These are phyloP conservation scores for Emydoidea blandingii DNA, from an alignment of 2,797 vertebrate species.

Conservation along the genomic window DNA sequence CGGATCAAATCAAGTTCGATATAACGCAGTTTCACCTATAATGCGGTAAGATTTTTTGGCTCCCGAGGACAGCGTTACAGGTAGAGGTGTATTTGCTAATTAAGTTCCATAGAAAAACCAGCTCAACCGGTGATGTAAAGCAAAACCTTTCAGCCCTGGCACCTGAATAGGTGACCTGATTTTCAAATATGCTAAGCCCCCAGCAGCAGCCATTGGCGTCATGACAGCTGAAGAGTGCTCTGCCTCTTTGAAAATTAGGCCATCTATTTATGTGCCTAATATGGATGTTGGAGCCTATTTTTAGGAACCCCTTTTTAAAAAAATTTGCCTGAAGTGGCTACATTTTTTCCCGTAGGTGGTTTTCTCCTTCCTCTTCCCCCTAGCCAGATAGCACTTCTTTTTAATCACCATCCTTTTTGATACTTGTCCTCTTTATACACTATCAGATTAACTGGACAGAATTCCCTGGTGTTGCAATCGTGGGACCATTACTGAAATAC, in stretches of 20 bases:
- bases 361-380: slow-evolving; percentile 1
- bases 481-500: slow-evolving; percentile 1
- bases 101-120: slow-evolving; percentile 54
- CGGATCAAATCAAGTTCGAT: too few species aligned
- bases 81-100: slow-evolving; percentile 33
- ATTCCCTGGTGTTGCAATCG: background rate
- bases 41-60: too few species aligned
- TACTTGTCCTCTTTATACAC: slow-evolving; percentile 25
- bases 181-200: slow-evolving; percentile 17
- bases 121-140: slow-evolving; percentile 46
- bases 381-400: background rate
- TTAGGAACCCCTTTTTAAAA: slow-evolving; percentile 10
- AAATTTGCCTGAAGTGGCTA: background rate
- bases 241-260: background rate
- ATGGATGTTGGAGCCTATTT: background rate
- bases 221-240: background rate
- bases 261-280: background rate
- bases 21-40: too few species aligned
- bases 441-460: background rate
- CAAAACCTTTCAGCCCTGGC: slow-evolving; percentile 3
- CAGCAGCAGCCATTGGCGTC: background rate
- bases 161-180: slow-evolving; percentile 30
- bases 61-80: too few species aligned
- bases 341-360: background rate
- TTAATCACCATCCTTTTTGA: slow-evolving; percentile 39